Percentiles rank a stretch among this genome's conserved stretches.
phyloP scores from a whole-genome alignment of 2,888 invertebrate species.

The Drosophila formosana region DNA sequence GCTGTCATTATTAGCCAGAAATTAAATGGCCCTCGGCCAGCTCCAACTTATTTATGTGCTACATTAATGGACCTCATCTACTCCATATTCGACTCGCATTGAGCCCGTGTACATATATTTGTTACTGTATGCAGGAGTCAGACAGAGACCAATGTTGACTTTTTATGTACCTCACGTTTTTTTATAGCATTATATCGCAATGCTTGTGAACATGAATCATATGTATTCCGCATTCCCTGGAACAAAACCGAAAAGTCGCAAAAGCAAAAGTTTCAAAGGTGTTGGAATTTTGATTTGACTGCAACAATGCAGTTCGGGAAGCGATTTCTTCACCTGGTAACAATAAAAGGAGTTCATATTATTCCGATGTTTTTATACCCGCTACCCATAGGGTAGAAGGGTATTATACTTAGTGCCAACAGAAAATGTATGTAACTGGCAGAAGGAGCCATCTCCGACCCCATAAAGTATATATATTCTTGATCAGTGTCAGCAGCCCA shows the following conservation, averaged over 20 bases:
- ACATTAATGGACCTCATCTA: slow-evolving; percentile 75
- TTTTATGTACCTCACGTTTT: slow-evolving; percentile 50
- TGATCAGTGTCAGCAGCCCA: too few relatives aligned
- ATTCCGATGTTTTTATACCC: not conserved
- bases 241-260: slow-evolving; percentile 5
- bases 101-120: too few relatives aligned
- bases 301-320: slow-evolving; percentile 28
- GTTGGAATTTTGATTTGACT: slow-evolving; percentile 67
- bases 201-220: slow-evolving; percentile 56
- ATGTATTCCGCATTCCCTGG: slow-evolving; percentile 14
- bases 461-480: too few relatives aligned
- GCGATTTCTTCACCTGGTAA: not conserved
- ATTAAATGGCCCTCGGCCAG: slow-evolving; percentile 61
- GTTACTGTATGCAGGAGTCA: not conserved
- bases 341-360: slow-evolving; percentile 8
- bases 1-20: slow-evolving; percentile 78
- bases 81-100: slow-evolving; percentile 31
- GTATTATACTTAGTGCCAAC: too few relatives aligned
- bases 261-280: slow-evolving; percentile 34
- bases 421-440: too few relatives aligned
- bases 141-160: slow-evolving; percentile 33
- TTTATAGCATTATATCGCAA: slow-evolving; percentile 58
- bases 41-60: slow-evolving; percentile 75
- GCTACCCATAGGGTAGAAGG: too few relatives aligned
- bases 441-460: too few relatives aligned